Evolutionary conservation across 2,797 vertebrate genomes (phyloP).

Genomic region (Crocidura indochinensis): DNA sequence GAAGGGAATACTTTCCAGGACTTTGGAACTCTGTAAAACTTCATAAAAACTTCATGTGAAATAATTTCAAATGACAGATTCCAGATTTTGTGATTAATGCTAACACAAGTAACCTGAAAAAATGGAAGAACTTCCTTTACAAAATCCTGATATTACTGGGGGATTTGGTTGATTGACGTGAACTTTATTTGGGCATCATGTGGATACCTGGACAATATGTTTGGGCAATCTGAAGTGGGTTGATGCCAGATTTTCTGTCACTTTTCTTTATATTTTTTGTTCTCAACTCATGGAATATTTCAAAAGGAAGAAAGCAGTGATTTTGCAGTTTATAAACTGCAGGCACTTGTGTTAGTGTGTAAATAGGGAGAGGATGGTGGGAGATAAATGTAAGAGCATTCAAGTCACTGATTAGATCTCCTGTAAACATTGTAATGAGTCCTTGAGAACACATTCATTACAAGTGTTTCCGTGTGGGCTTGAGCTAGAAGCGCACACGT

Average conservation of each 20-base stretch:
- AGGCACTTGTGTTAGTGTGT: background rate
- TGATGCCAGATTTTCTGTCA: background rate
- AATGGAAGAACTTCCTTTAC: background rate
- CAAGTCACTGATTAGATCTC: conserved; percentile 42
- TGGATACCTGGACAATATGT: background rate
- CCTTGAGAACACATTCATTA: conserved; percentile 66
- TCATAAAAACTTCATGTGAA: too few species aligned
- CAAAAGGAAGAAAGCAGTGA: background rate
- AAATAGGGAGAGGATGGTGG: background rate
- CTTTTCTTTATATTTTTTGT: background rate
- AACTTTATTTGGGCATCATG: background rate
- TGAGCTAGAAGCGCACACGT: conserved; percentile 23
- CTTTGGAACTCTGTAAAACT: background rate
- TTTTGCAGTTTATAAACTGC: background rate
- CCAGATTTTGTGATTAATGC: background rate
- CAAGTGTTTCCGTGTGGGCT: conserved; percentile 49
- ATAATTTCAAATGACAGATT: background rate
- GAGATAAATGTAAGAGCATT: conserved; percentile 37
- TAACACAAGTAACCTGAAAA: background rate
- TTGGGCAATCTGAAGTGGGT: background rate
- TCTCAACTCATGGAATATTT: background rate
- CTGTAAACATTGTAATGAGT: conserved; percentile 55
- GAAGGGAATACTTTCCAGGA: background rate
- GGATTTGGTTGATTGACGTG: background rate
- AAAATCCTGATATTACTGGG: background rate